Conservation (phyloP, 2,113 vertebrate species). For the Misgurnus mizolepis region DNA sequence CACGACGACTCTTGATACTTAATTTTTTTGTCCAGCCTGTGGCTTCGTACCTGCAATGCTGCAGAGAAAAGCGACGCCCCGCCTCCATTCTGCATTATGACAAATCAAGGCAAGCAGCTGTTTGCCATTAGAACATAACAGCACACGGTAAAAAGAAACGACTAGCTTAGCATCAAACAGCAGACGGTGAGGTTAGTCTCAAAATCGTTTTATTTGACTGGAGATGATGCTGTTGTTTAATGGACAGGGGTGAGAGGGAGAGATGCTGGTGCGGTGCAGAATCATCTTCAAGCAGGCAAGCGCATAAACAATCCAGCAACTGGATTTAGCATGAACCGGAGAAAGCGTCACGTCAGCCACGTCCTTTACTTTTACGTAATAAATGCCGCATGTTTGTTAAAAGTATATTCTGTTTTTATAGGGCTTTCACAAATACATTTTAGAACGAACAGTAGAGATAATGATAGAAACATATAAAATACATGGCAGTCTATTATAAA, state of each 20-base stretch:
- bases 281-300: not conserved
- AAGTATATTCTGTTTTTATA: too few relatives aligned
- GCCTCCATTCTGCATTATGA: slow-evolving; percentile 88
- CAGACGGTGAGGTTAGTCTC: slow-evolving; percentile 34
- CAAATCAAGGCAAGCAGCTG: slow-evolving; percentile 85
- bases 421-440: too few relatives aligned
- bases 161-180: slow-evolving; percentile 39
- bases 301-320: not conserved
- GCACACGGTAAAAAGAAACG: slow-evolving; percentile 61
- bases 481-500: too few relatives aligned
- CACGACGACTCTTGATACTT: slow-evolving; percentile 26
- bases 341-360: not conserved
- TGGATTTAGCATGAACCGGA: not conserved
- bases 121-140: slow-evolving; percentile 77
- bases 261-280: not conserved
- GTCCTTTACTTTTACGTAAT: not conserved
- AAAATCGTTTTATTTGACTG: slow-evolving; percentile 29
- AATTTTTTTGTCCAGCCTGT: slow-evolving; percentile 74
- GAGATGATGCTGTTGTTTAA: slow-evolving; percentile 24
- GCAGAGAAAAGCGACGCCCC: slow-evolving; percentile 78
- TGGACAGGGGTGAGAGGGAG: not conserved
- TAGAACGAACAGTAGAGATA: too few relatives aligned
- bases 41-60: slow-evolving; percentile 85
- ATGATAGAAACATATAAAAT: too few relatives aligned
- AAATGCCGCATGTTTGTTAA: too few relatives aligned